Conservation (phyloP, 2,113 vertebrate species). For the Actinemys pallida region DNA sequence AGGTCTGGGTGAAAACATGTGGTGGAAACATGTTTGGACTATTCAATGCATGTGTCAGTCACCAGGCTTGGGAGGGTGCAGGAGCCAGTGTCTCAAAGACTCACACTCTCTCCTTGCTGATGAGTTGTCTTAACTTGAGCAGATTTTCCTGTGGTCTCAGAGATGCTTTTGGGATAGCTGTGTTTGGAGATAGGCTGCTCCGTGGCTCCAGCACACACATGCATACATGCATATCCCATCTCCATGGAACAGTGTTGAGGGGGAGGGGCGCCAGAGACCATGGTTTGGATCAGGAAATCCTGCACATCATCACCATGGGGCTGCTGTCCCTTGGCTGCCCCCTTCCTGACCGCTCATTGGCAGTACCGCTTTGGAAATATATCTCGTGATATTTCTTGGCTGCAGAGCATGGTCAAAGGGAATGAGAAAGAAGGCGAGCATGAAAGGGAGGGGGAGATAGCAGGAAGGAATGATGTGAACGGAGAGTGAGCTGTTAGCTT, state of each 20-base stretch:
- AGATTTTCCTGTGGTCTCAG: constrained; percentile 31
- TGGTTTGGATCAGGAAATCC: constrained; percentile 62
- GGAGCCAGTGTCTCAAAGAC: constrained; percentile 63
- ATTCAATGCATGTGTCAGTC: constrained; percentile 52
- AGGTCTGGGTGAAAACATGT: constrained; percentile 76
- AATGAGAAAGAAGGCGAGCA: constrained; percentile 65
- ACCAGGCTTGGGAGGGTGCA: constrained; percentile 56
- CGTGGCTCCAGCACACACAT: not conserved
- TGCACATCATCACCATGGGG: constrained; percentile 45
- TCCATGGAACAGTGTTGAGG: not conserved
- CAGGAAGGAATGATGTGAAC: constrained; percentile 34
- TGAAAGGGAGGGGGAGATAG: constrained; percentile 67
- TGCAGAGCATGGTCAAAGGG: constrained; percentile 72
- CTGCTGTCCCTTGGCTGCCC: constrained; percentile 82
- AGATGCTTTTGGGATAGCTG: not conserved
- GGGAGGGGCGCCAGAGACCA: not conserved
- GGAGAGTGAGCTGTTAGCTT: constrained; percentile 39
- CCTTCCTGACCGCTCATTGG: constrained; percentile 74
- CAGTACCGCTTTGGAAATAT: constrained; percentile 74
- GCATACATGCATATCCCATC: not conserved
- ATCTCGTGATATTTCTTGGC: constrained; percentile 75
- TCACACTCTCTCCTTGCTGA: constrained; percentile 8
- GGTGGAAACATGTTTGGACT: constrained; percentile 78
- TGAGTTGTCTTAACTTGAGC: constrained; percentile 28
- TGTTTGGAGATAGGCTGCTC: not conserved